Percentiles rank a stretch among this genome's conserved stretches.
Conservation (phyloP, 2,113 vertebrate species). For the Hydrochoerus hydrochaeris region DNA sequence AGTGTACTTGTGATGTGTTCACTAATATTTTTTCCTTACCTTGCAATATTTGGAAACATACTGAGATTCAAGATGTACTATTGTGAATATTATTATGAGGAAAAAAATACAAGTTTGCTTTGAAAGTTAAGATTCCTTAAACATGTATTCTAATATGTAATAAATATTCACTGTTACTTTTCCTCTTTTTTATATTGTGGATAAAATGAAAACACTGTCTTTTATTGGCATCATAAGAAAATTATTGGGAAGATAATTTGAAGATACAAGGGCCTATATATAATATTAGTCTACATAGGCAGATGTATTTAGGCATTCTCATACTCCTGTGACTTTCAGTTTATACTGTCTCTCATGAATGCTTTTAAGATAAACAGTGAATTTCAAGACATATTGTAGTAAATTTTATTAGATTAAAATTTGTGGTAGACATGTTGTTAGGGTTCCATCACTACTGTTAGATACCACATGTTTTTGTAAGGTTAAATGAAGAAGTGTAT, state of each 20-base stretch:
- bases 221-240: slow-evolving; percentile 5
- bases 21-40: neutral
- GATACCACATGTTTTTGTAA: neutral
- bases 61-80: slow-evolving; percentile 27
- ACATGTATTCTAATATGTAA: neutral
- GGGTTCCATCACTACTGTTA: neutral
- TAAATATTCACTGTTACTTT: slow-evolving; percentile 38
- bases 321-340: neutral
- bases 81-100: slow-evolving; percentile 47
- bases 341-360: neutral
- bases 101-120: neutral
- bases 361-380: neutral
- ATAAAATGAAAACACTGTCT: slow-evolving; percentile 25
- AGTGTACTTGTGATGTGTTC: neutral
- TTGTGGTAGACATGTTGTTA: neutral
- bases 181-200: neutral
- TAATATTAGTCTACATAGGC: neutral
- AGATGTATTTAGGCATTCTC: neutral
- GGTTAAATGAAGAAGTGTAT: slow-evolving; percentile 29
- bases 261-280: slow-evolving; percentile 33
- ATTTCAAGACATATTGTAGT: neutral
- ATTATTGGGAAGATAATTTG: slow-evolving; percentile 48
- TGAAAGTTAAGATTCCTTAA: slow-evolving; percentile 39
- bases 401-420: slow-evolving; percentile 36
- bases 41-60: slow-evolving; percentile 3